A percentile compares a stretch with the other conserved stretches of the same genome.
phyloP scores from a whole-genome alignment of 2,888 invertebrate genomes.

The Onchidella celtica region DNA sequence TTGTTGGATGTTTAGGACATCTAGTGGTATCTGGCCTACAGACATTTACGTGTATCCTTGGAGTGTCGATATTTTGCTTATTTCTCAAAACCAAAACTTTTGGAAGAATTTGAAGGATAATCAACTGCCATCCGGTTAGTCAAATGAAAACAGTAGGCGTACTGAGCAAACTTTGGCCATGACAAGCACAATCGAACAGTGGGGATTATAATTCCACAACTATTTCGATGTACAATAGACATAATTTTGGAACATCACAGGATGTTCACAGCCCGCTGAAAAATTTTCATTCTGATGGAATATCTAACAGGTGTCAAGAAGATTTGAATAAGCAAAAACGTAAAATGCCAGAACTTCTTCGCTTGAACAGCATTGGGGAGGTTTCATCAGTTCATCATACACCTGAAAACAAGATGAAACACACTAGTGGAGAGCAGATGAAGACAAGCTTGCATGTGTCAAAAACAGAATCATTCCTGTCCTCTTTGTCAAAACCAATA shows the following conservation, averaged over 20 bases:
- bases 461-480: neutral
- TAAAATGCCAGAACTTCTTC: conserved; percentile 38
- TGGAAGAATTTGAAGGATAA: no score
- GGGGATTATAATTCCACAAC: neutral
- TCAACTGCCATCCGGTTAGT: no score
- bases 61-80: no score
- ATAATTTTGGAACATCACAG: neutral
- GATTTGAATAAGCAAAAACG: no score
- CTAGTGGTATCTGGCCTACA: conserved; percentile 3
- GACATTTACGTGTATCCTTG: no score
- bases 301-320: neutral
- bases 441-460: no score
- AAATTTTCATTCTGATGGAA: neutral
- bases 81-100: no score
- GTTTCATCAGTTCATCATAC: neutral
- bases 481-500: neutral
- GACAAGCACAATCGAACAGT: neutral
- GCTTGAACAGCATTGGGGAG: conserved; percentile 36
- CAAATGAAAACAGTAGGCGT: no score
- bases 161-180: neutral
- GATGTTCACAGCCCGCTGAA: neutral
- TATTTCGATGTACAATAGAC: conserved; percentile 1
- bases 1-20: conserved; percentile 12
- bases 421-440: no score
- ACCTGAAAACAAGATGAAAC: neutral